Percentiles rank a stretch among this genome's conserved stretches.
Evolutionary conservation across 2,888 invertebrate genomes (phyloP).

Genomic region (Cheilosia soror): DNA sequence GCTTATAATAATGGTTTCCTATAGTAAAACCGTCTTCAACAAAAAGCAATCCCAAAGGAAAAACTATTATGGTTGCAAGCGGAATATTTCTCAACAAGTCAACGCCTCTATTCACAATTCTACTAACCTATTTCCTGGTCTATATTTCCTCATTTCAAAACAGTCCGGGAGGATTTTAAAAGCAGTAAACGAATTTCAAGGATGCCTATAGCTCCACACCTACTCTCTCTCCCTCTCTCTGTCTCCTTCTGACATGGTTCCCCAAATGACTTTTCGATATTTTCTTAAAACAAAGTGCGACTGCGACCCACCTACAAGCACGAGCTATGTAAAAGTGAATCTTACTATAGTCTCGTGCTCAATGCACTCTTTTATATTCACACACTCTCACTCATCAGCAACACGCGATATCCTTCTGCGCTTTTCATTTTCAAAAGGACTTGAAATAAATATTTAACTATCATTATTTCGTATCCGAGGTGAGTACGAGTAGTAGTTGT

Average conservation of each 20-base stretch:
- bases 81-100: constrained; percentile 64
- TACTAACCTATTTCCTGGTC: constrained; percentile 63
- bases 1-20: neutral
- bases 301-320: constrained; percentile 7
- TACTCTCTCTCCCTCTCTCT: neutral
- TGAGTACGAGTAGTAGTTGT: constrained; percentile 7
- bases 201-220: constrained; percentile 62
- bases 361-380: constrained; percentile 23
- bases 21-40: neutral
- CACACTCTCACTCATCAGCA: constrained; percentile 26
- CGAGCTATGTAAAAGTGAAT: constrained; percentile 36
- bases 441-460: constrained; percentile 73
- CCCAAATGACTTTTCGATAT: constrained; percentile 71
- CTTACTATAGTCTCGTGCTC: constrained; percentile 26
- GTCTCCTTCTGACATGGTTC: constrained; percentile 53
- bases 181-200: constrained; percentile 63
- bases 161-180: constrained; percentile 23
- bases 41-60: constrained; percentile 12
- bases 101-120: constrained; percentile 56
- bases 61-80: constrained; percentile 21
- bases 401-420: constrained; percentile 48
- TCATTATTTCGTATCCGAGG: constrained; percentile 55
- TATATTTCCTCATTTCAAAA: constrained; percentile 22
- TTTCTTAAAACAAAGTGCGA: constrained; percentile 61
- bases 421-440: constrained; percentile 63